Percentiles rank a stretch among this genome's conserved stretches.
Conservation (phyloP, 37 sponge, comb jelly and placozoan species). For the Chondrosia reniformis region DNA sequence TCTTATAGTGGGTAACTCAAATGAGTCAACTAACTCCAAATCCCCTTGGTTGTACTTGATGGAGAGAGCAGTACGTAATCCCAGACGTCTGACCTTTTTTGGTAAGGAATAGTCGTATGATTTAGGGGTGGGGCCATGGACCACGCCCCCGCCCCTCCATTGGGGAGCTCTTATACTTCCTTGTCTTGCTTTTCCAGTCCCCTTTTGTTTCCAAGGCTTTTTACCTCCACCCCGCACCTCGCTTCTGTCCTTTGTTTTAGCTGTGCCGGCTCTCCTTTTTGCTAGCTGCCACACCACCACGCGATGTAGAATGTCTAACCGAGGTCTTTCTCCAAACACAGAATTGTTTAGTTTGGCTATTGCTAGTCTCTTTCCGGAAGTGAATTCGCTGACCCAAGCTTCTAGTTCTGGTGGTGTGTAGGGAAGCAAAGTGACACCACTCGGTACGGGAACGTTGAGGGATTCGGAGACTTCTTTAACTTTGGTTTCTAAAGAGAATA, state of each 20-base stretch:
- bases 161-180: constrained; percentile 87
- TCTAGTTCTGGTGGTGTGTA: constrained; percentile 50
- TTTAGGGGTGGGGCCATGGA: constrained; percentile 79
- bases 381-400: constrained; percentile 55
- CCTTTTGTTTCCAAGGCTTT: constrained; percentile 88
- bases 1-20: constrained; percentile 39
- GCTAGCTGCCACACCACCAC: constrained; percentile 89
- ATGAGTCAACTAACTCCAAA: constrained; percentile 71
- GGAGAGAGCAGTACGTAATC: constrained; percentile 75
- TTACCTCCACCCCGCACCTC: constrained; percentile 92
- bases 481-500: not conserved
- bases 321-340: constrained; percentile 71
- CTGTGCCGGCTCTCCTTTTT: constrained; percentile 73
- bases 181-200: constrained; percentile 76
- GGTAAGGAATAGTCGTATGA: constrained; percentile 84
- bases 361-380: constrained; percentile 53
- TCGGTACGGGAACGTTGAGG: not conserved
- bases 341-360: constrained; percentile 53
- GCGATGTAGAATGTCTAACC: constrained; percentile 84
- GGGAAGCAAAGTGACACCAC: not conserved
- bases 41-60: constrained; percentile 84
- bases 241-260: constrained; percentile 67
- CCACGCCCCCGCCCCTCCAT: constrained; percentile 73
- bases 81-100: constrained; percentile 57
- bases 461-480: not conserved